These are phyloP conservation scores for Apis dorsata DNA, from an alignment of 1,140 invertebrate genomes.

Conservation along the genomic window DNA sequence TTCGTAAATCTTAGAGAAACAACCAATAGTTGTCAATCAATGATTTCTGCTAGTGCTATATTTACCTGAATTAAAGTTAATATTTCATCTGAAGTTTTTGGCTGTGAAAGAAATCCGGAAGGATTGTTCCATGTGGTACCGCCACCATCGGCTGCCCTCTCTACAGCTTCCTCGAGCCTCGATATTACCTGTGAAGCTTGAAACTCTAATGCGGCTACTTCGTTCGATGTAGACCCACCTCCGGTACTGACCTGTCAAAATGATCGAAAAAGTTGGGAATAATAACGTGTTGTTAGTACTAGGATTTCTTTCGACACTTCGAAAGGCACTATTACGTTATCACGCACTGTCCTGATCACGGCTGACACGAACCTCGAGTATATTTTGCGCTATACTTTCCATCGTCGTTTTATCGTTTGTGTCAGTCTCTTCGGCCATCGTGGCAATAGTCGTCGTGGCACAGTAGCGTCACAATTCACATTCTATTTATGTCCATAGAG, in stretches of 20 bases:
- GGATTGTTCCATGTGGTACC: slow-evolving; percentile 78
- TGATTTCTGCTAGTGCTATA: slow-evolving; percentile 48
- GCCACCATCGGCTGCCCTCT: slow-evolving; percentile 77
- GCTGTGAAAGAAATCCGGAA: slow-evolving; percentile 74
- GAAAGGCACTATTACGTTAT: slow-evolving; percentile 76
- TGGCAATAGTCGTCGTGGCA: slow-evolving; percentile 77
- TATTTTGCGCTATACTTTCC: slow-evolving; percentile 72
- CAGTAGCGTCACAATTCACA: slow-evolving; percentile 50
- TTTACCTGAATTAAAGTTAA: slow-evolving; percentile 77
- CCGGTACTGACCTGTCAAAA: slow-evolving; percentile 78
- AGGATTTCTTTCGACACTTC: neutral
- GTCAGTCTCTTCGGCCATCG: slow-evolving; percentile 79
- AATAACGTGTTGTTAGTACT: slow-evolving; percentile 1
- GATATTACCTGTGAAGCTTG: slow-evolving; percentile 85
- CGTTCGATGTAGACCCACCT: slow-evolving; percentile 59
- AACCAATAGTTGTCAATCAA: slow-evolving; percentile 45
- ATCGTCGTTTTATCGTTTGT: slow-evolving; percentile 73
- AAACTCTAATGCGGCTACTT: slow-evolving; percentile 82
- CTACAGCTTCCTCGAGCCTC: slow-evolving; percentile 83
- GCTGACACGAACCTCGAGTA: slow-evolving; percentile 72
- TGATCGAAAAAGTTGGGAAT: slow-evolving; percentile 53
- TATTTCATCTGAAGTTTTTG: slow-evolving; percentile 76
- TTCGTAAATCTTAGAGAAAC: neutral
- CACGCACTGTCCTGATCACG: slow-evolving; percentile 34
- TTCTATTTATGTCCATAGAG: neutral